Evolutionary conservation across 2,888 invertebrate genomes (phyloP).

Genomic region (Drosophila dives): DNA sequence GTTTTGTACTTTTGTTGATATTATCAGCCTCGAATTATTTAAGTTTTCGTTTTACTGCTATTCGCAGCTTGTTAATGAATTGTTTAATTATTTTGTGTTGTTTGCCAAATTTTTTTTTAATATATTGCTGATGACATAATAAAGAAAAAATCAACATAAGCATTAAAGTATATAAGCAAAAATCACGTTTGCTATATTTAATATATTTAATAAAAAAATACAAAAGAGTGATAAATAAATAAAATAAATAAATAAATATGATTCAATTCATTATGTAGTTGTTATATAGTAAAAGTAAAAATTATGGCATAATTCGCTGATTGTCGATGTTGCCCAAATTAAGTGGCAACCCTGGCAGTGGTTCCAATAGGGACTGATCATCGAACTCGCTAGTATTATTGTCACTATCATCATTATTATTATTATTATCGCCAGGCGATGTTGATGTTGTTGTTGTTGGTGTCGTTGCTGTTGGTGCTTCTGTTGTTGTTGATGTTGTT

Average conservation of each 20-base stretch:
- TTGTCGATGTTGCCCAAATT: conserved; percentile 64
- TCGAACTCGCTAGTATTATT: conserved; percentile 11
- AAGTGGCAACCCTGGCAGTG: conserved; percentile 56
- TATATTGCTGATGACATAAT: conserved; percentile 10
- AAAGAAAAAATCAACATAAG: not conserved
- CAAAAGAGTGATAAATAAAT: not conserved
- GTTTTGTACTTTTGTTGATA: not conserved
- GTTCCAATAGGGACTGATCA: conserved; percentile 45
- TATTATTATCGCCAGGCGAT: conserved; percentile 10
- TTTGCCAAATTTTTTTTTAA: not conserved
- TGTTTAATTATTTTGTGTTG: not conserved
- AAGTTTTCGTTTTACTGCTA: not conserved
- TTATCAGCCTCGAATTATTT: not conserved
- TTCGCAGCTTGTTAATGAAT: conserved; percentile 21
- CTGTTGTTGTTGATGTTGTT: conserved; percentile 27
- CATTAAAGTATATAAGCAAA: not conserved
- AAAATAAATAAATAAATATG: not conserved
- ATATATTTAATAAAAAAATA: not conserved
- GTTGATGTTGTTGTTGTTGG: conserved; percentile 11
- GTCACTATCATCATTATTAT: not conserved
- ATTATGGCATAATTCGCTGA: conserved; percentile 44
- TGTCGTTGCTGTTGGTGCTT: conserved; percentile 13
- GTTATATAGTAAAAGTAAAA: not conserved
- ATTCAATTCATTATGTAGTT: not conserved
- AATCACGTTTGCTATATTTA: conserved; percentile 8